These are phyloP conservation scores for Sarcophilus harrisii DNA, from an alignment of 2,797 vertebrate genomes.

Conservation along the genomic window DNA sequence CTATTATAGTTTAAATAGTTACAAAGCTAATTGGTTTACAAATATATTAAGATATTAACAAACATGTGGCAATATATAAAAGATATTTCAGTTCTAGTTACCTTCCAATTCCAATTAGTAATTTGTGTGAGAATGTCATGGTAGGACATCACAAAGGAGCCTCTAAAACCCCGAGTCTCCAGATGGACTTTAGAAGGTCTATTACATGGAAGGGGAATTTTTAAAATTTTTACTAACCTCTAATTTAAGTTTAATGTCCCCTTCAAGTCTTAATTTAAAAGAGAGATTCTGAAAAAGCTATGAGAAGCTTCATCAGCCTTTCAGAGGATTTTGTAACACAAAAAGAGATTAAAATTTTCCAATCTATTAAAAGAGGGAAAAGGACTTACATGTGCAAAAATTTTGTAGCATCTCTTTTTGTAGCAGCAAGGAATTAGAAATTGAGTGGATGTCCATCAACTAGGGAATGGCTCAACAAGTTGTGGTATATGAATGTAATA, in stretches of 20 bases:
- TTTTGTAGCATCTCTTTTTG: no score
- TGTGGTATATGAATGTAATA: no score
- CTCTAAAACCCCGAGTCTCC: slow-evolving; percentile 50
- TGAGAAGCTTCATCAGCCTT: background rate
- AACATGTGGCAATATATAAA: slow-evolving; percentile 51
- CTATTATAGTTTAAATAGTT: slow-evolving; percentile 35
- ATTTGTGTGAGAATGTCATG: slow-evolving; percentile 47
- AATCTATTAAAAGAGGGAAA: no score
- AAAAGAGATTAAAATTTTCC: background rate
- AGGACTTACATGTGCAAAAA: no score
- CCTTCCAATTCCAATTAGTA: slow-evolving; percentile 52
- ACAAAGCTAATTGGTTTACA: slow-evolving; percentile 58
- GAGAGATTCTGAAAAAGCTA: background rate
- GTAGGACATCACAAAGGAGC: slow-evolving; percentile 58
- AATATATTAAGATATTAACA: slow-evolving; percentile 56
- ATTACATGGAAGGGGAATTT: background rate
- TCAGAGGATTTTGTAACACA: background rate
- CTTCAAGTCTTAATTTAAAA: background rate
- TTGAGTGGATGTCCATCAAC: no score
- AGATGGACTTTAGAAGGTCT: background rate
- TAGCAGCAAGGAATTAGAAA: no score
- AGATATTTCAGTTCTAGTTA: slow-evolving; percentile 59
- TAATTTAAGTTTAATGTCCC: background rate
- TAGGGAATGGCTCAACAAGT: no score
- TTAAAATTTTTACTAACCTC: background rate